Percentiles rank a stretch among this genome's conserved stretches.
These are phyloP conservation scores for Colaptes auratus DNA, from an alignment of 2,113 vertebrate species.

Conservation along the genomic window DNA sequence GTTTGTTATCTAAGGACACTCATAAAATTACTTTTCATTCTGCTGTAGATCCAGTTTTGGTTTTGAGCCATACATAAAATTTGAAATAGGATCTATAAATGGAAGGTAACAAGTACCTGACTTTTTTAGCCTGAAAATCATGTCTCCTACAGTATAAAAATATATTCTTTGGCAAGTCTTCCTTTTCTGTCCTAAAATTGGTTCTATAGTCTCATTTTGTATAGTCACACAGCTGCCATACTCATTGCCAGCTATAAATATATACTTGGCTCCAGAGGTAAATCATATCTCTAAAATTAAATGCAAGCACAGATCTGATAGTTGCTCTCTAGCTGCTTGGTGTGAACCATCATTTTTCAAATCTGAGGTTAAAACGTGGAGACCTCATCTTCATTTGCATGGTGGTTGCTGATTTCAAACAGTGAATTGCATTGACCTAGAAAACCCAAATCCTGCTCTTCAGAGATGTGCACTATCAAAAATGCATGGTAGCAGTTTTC, in stretches of 20 bases:
- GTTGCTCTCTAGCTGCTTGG: background rate
- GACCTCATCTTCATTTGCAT: slow-evolving; percentile 1
- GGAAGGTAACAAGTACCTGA: slow-evolving; percentile 36
- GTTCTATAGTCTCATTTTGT: background rate
- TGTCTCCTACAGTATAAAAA: slow-evolving; percentile 44
- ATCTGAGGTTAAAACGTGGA: background rate
- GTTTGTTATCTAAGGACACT: slow-evolving; percentile 29
- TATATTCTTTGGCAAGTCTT: slow-evolving; percentile 40
- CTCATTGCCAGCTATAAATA: slow-evolving; percentile 42
- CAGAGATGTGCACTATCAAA: slow-evolving; percentile 12
- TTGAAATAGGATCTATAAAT: slow-evolving; percentile 38
- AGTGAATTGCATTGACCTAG: slow-evolving; percentile 6
- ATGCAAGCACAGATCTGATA: background rate
- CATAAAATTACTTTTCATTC: slow-evolving; percentile 19
- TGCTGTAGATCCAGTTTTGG: background rate
- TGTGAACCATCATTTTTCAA: background rate
- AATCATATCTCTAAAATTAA: slow-evolving; percentile 50
- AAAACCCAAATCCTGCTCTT: background rate
- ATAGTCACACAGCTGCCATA: slow-evolving; percentile 48
- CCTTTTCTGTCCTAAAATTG: slow-evolving; percentile 54
- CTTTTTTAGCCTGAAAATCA: slow-evolving; percentile 28
- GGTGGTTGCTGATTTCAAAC: background rate
- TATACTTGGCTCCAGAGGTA: slow-evolving; percentile 58
- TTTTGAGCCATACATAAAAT: slow-evolving; percentile 17
- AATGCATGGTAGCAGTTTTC: slow-evolving; percentile 10